Conservation (phyloP, 2,888 invertebrate genomes). For the Parelbella ahira region DNA sequence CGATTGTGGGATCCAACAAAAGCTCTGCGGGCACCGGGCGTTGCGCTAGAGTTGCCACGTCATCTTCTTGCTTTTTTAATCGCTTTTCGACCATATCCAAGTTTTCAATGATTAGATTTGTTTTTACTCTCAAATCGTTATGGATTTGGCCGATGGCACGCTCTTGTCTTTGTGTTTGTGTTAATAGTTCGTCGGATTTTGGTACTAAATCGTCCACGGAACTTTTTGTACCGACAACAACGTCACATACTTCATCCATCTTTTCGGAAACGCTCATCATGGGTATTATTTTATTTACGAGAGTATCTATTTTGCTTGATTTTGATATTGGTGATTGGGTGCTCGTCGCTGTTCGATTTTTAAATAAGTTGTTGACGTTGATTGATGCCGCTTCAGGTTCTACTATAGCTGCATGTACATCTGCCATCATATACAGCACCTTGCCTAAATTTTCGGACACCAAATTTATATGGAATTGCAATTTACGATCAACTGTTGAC, state of each 20-base stretch:
- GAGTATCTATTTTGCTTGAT: conserved; percentile 88
- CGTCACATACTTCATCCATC: conserved; percentile 95
- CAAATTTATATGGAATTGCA: conserved; percentile 91
- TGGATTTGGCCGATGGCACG: conserved; percentile 93
- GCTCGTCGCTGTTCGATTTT: conserved; percentile 80
- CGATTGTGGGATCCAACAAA: conserved; percentile 86
- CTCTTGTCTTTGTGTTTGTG: conserved; percentile 92
- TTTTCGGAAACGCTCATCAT: conserved; percentile 93
- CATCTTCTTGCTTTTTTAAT: conserved; percentile 91
- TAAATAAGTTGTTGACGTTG: conserved; percentile 70
- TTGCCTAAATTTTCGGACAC: conserved; percentile 91
- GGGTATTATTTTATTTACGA: conserved; percentile 90
- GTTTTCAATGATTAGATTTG: conserved; percentile 93
- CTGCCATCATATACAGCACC: conserved; percentile 88
- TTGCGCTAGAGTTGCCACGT: conserved; percentile 88
- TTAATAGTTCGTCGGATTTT: conserved; percentile 91
- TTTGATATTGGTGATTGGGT: conserved; percentile 80
- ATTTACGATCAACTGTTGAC: conserved; percentile 88
- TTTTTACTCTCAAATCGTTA: conserved; percentile 88
- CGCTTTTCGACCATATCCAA: conserved; percentile 92
- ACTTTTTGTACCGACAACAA: conserved; percentile 93
- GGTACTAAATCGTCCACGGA: conserved; percentile 92
- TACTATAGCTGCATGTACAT: conserved; percentile 91
- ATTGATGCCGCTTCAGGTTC: conserved; percentile 84
- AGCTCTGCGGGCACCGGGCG: conserved; percentile 87